These are phyloP conservation scores for Labia minor DNA, from an alignment of 2,888 invertebrate species.

Conservation along the genomic window DNA sequence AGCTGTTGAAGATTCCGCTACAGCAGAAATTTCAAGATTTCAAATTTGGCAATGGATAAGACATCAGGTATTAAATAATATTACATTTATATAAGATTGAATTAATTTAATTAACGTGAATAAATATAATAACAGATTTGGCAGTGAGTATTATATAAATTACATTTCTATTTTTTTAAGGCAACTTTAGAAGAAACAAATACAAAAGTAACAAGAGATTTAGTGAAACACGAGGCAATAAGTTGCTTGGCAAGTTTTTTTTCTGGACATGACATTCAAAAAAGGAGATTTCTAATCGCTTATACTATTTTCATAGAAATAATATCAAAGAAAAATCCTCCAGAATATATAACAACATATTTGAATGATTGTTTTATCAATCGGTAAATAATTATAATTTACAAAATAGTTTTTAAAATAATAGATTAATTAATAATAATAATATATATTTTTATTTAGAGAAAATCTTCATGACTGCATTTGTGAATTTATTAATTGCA, in stretches of 20 bases:
- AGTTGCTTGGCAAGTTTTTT: slow-evolving; percentile 34
- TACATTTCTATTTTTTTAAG: slow-evolving; percentile 34
- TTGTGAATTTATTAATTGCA: neutral
- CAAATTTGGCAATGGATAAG: slow-evolving; percentile 67
- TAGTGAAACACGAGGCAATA: slow-evolving; percentile 39
- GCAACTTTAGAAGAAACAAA: slow-evolving; percentile 44
- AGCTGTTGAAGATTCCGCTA: slow-evolving; percentile 60
- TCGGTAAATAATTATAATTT: neutral
- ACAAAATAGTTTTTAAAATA: too few species aligned
- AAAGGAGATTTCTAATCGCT: slow-evolving; percentile 28
- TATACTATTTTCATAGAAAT: slow-evolving; percentile 48
- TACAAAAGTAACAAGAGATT: slow-evolving; percentile 38
- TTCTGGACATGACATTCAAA: too few species aligned
- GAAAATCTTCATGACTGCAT: neutral
- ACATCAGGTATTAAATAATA: slow-evolving; percentile 40
- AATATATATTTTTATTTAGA: slow-evolving; percentile 3
- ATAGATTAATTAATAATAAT: neutral
- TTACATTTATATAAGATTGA: slow-evolving; percentile 15
- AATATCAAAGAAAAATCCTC: slow-evolving; percentile 46
- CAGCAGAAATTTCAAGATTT: slow-evolving; percentile 60
- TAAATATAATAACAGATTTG: neutral
- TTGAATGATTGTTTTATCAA: slow-evolving; percentile 38
- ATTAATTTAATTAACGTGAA: slow-evolving; percentile 15
- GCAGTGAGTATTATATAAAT: neutral
- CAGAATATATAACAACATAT: slow-evolving; percentile 55